phyloP scores from a whole-genome alignment of 2,113 vertebrate genomes.

The Hippocampus mohnikei region DNA sequence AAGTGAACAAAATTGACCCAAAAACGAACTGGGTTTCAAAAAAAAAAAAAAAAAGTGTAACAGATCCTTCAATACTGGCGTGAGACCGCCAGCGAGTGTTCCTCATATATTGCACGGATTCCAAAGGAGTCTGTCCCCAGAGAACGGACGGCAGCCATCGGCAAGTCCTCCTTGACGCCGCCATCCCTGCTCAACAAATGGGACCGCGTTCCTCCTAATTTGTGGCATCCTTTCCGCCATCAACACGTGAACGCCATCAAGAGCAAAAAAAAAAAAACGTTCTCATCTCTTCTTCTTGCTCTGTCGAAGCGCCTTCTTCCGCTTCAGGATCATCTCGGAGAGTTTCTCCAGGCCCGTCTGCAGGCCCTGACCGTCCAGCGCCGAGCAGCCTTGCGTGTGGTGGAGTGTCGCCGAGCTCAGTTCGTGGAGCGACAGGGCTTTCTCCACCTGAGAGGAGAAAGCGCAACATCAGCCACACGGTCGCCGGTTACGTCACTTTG shows the following conservation, averaged over 20 bases:
- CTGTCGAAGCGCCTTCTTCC: slow-evolving; percentile 71
- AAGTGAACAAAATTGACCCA: not conserved
- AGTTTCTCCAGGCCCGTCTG: slow-evolving; percentile 76
- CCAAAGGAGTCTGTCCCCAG: not conserved
- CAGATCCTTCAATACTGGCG: slow-evolving; percentile 29
- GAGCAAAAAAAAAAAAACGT: rapidly evolving
- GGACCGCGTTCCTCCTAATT: not conserved
- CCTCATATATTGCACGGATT: slow-evolving; percentile 27
- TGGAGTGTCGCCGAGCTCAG: slow-evolving; percentile 69
- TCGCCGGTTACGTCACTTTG: no score
- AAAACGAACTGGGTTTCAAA: not conserved
- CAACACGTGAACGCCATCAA: not conserved
- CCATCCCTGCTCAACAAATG: not conserved
- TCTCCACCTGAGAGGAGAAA: slow-evolving; percentile 67
- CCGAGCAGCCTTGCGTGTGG: slow-evolving; percentile 78
- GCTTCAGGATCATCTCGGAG: slow-evolving; percentile 79
- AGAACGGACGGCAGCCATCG: no score
- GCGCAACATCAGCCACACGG: not conserved
- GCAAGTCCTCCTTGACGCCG: not conserved
- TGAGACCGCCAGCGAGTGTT: slow-evolving; percentile 21
- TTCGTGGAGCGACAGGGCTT: slow-evolving; percentile 71
- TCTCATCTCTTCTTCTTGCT: slow-evolving; percentile 77
- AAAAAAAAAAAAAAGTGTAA: not conserved
- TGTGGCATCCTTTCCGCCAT: not conserved
- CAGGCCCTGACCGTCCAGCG: slow-evolving; percentile 73